These are phyloP conservation scores for Synergus itoensis DNA, from an alignment of 2,888 invertebrate species.

Conservation along the genomic window DNA sequence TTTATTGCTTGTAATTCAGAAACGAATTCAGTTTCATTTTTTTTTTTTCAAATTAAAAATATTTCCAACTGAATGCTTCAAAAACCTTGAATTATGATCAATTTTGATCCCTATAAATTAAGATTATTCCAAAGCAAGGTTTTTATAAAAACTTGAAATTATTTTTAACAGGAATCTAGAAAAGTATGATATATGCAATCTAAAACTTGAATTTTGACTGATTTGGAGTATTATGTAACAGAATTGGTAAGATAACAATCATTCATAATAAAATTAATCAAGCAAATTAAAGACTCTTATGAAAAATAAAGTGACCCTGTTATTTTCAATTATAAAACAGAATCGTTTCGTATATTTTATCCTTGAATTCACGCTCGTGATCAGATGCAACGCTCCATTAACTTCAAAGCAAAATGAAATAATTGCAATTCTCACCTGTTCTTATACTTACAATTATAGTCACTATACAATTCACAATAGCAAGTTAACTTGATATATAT, in stretches of 20 bases:
- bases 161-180: too few relatives aligned
- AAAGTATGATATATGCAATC: too few relatives aligned
- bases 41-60: too few relatives aligned
- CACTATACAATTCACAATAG: background rate
- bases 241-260: background rate
- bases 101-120: too few relatives aligned
- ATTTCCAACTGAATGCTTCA: too few relatives aligned
- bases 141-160: too few relatives aligned
- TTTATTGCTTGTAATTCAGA: too few relatives aligned
- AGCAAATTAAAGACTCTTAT: background rate
- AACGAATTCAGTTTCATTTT: too few relatives aligned
- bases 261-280: background rate
- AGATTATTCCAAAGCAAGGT: too few relatives aligned
- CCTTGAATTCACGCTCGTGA: background rate
- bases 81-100: too few relatives aligned
- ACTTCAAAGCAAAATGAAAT: background rate
- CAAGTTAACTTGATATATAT: background rate
- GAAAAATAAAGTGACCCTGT: background rate
- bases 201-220: too few relatives aligned
- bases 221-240: background rate
- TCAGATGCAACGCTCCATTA: conserved; percentile 7
- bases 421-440: background rate
- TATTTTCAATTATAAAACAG: background rate
- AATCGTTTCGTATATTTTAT: background rate
- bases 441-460: background rate